Conservation (phyloP, 1,140 invertebrate genomes). For the Scylla paramamosain region DNA sequence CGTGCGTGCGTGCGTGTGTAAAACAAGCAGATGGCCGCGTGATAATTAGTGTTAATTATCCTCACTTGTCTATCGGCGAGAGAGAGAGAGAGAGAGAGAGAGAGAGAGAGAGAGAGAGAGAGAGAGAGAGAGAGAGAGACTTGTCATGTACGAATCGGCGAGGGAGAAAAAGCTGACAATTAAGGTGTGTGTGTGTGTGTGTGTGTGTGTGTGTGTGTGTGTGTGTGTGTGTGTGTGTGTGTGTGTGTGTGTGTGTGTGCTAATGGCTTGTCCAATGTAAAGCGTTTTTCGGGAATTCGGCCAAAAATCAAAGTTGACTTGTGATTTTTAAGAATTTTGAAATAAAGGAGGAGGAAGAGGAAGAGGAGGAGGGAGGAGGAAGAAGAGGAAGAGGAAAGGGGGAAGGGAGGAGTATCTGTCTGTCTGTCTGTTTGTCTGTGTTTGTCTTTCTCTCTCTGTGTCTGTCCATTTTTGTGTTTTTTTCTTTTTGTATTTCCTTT, state of each 20-base stretch:
- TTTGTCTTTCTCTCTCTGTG: background rate
- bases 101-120: too few relatives aligned
- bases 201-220: slow-evolving; percentile 27
- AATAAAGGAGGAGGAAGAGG: background rate
- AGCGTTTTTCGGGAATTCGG: too few relatives aligned
- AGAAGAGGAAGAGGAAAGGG: too few relatives aligned
- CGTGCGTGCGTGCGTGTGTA: too few relatives aligned
- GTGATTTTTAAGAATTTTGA: background rate
- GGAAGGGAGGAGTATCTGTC: background rate
- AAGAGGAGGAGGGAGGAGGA: background rate
- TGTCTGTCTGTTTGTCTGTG: background rate
- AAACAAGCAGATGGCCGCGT: too few relatives aligned
- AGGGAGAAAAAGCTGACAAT: too few relatives aligned
- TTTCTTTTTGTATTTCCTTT: background rate
- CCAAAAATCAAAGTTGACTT: too few relatives aligned
- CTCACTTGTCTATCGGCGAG: too few relatives aligned
- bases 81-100: too few relatives aligned
- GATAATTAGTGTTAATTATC: too few relatives aligned
- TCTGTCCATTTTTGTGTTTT: background rate
- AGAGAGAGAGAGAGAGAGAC: too few relatives aligned
- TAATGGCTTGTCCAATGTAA: background rate
- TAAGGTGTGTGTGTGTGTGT: background rate
- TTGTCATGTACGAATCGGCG: too few relatives aligned
- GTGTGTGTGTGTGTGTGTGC: slow-evolving; percentile 22
- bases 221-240: slow-evolving; percentile 29